Evolutionary conservation across 2,797 vertebrate species (phyloP), one percentile per base, ranked within the genome.

Genomic region (Fringilla coelebs): DNA sequence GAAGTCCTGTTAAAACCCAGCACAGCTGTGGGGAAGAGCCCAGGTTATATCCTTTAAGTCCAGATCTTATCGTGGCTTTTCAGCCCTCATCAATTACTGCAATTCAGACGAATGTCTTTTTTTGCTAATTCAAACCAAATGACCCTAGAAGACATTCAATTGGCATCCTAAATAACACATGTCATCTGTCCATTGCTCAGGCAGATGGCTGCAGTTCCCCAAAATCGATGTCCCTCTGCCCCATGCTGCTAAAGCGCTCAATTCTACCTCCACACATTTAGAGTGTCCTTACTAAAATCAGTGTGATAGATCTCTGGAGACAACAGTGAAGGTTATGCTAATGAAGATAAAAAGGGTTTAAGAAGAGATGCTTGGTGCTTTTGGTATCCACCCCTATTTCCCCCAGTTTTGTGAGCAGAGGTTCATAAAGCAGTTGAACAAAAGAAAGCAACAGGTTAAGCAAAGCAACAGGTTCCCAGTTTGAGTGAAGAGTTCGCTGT

Each of bases 111-210:
- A 84, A 91, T 68, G 49, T 51, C 45, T 84, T 81, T 72, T 93
- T 93, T 94, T 75, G 19, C 18, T 86, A 91, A 90, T 93, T 94
- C 70, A 84, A 88, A 81, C 40, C 74, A 86, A 93, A 88, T 70
- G 26, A 78, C 89, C 68, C 91, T 76, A 79, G 70, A 91, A 93
- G 80, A 76, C 41, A 55, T 48, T 49, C 70, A 94, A 7, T 2
- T 81, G 85, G 46, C 77, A 55, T 82, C 83, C 73, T 76, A 82
- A 95, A 70, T 81, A 88, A 81, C 77, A 68, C 12, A 7, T 18
- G 29, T 79, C 1, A 1, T 75, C 51, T 94, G 62, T 55, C 67
- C 60, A 60, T 84, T 95, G 81, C 40, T 93, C 49, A 81, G 55
- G n/a, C 49, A 83, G 8, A n/a, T 61, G 49, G 34, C 58, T 88